Percentiles rank a stretch among this genome's conserved stretches.
Evolutionary conservation across 2,797 vertebrate genomes (phyloP).

Genomic region (Pempheris klunzingeri): DNA sequence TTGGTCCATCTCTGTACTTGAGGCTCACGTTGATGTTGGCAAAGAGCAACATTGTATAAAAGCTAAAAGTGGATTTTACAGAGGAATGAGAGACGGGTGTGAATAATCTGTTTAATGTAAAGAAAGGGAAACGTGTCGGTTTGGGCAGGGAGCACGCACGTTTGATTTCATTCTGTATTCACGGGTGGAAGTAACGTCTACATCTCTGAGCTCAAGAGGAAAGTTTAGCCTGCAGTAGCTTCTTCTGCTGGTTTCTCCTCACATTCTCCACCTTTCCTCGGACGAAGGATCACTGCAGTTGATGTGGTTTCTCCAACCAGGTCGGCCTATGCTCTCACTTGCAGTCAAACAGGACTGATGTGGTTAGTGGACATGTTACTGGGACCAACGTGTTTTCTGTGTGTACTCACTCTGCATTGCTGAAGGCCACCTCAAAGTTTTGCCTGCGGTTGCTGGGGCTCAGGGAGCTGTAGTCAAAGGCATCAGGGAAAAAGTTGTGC

Average conservation of each 20-base stretch:
- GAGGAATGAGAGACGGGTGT: neutral
- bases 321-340: neutral
- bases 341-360: neutral
- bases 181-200: constrained; percentile 3
- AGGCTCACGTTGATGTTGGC: constrained; percentile 12
- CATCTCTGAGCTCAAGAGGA: neutral
- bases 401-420: constrained; percentile 93
- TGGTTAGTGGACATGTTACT: constrained; percentile 28
- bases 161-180: constrained; percentile 11
- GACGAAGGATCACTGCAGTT: neutral
- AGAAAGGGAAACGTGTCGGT: constrained; percentile 9
- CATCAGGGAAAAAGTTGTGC: constrained; percentile 97
- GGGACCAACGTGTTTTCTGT: constrained; percentile 16
- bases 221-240: constrained; percentile 6
- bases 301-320: constrained; percentile 18
- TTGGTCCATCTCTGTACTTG: constrained; percentile 3
- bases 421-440: constrained; percentile 98
- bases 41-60: constrained; percentile 11
- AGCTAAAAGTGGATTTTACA: constrained; percentile 4
- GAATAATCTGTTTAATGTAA: constrained; percentile 9
- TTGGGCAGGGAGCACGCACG: neutral
- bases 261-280: constrained; percentile 12
- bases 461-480: constrained; percentile 93
- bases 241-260: constrained; percentile 32
- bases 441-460: constrained; percentile 94